Base-by-base conservation (phyloP, 2,888 invertebrate genomes). In the Tineola bisselliella region DNA sequence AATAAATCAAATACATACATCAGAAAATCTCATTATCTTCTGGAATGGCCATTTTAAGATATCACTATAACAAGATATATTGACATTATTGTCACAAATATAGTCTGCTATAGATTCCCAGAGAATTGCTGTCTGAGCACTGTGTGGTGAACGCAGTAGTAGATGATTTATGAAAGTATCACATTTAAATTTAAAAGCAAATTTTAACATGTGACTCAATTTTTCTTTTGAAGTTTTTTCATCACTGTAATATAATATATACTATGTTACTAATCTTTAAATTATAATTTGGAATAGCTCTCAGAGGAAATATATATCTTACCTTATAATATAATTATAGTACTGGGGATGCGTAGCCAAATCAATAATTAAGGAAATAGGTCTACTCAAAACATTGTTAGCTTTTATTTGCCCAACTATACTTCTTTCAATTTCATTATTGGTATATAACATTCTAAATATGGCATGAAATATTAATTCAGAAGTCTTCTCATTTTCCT, bases 1-100 rank as follows among this genome's bases (percentile, higher is more conserved):
- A 25, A 25, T 6, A 25, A 25, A 10, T 33, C 59, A 61, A 43
- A 59, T 56, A 74, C 77, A 63, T 72, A 80, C 81, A 62, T 76
- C 65, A 19, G 62, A 66, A 63, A 76, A 48, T 15, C 15, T 15
- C 8, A 10, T 15, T 8, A 3, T 13, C 10, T 48, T 48, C 10
- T 48, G 15, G 15, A 48, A 48, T 15, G 48, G 15, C 48, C 48
- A 48, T 13, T 15, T 48, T 13, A 48, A 48, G 6, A 48, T 8
- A 13, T 3, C 48, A 13, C 48, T n/a, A 48, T 48, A 17, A 48
- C 48, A 13, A 10, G 48, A 8, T 15, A 17, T 15, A 17, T 13
- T 48, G 17, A 3, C 17, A 17, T 48, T 48, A 1, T 48, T 48
- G 3, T 48, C 48, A 15, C n/a, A 48, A 8, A 48, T 17, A 48